phyloP scores from a whole-genome alignment of 1,140 invertebrate species.

The Camponotus vicinus region DNA sequence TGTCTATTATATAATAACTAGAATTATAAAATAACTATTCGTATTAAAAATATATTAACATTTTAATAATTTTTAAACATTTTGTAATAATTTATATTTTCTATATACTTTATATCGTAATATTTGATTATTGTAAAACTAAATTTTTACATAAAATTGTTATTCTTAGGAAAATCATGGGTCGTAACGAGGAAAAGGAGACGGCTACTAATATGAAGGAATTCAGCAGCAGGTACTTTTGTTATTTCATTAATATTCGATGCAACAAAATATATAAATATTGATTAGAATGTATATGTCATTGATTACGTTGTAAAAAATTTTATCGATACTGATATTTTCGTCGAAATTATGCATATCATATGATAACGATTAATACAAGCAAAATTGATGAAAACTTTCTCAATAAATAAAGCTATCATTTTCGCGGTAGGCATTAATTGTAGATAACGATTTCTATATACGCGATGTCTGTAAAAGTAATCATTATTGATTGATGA shows the following conservation, averaged over 20 bases:
- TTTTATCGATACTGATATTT: neutral
- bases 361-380: neutral
- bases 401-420: constrained; percentile 16
- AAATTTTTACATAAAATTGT: neutral
- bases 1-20: neutral
- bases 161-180: constrained; percentile 73
- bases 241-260: neutral
- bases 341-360: neutral
- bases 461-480: constrained; percentile 31
- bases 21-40: neutral
- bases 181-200: constrained; percentile 70
- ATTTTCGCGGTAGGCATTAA: neutral
- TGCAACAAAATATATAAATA: constrained; percentile 26
- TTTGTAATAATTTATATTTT: neutral
- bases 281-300: constrained; percentile 2
- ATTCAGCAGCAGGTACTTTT: constrained; percentile 81
- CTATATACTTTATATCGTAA: neutral
- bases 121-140: neutral
- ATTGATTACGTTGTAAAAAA: neutral
- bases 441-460: constrained; percentile 30
- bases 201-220: constrained; percentile 79
- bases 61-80: neutral
- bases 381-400: neutral
- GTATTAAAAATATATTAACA: neutral
- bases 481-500: constrained; percentile 45